Conservation (phyloP, 2,113 vertebrate genomes). For the Solea senegalensis region DNA sequence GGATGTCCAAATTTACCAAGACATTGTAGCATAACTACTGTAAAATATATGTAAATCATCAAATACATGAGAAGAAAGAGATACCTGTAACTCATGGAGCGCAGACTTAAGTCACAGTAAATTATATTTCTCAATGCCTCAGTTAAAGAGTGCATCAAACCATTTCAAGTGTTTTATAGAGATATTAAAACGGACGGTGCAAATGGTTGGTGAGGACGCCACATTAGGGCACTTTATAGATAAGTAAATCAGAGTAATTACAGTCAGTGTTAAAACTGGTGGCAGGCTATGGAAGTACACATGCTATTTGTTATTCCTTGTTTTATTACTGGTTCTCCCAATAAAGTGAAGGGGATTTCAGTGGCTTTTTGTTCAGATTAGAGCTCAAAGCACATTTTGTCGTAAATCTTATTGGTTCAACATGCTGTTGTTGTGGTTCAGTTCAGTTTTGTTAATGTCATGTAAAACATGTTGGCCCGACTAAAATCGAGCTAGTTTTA, state of each 20-base stretch:
- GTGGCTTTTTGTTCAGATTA: conserved; percentile 14
- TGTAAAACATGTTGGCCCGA: too few relatives aligned
- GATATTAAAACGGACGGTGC: conserved; percentile 28
- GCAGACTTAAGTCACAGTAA: conserved; percentile 5
- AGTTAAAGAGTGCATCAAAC: conserved; percentile 19
- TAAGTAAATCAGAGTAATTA: conserved; percentile 52
- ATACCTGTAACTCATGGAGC: not conserved
- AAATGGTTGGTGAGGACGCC: conserved; percentile 36
- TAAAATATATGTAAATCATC: not conserved
- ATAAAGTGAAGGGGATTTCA: not conserved
- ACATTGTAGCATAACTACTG: not conserved
- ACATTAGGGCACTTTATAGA: conserved; percentile 44
- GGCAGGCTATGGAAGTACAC: not conserved
- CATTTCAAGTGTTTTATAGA: conserved; percentile 36
- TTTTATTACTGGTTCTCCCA: conserved; percentile 9
- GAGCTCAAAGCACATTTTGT: not conserved
- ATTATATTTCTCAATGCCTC: conserved; percentile 13
- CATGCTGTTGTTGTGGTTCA: not conserved
- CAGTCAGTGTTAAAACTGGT: conserved; percentile 37
- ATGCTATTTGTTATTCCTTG: conserved; percentile 18
- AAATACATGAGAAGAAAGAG: conserved; percentile 2
- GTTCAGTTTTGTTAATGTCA: too few relatives aligned
- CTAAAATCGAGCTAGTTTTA: too few relatives aligned
- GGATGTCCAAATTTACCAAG: not conserved
- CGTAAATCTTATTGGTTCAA: conserved; percentile 13